These are phyloP conservation scores for Himalopsyche tibetana DNA, from an alignment of 2,888 invertebrate species.

Conservation along the genomic window DNA sequence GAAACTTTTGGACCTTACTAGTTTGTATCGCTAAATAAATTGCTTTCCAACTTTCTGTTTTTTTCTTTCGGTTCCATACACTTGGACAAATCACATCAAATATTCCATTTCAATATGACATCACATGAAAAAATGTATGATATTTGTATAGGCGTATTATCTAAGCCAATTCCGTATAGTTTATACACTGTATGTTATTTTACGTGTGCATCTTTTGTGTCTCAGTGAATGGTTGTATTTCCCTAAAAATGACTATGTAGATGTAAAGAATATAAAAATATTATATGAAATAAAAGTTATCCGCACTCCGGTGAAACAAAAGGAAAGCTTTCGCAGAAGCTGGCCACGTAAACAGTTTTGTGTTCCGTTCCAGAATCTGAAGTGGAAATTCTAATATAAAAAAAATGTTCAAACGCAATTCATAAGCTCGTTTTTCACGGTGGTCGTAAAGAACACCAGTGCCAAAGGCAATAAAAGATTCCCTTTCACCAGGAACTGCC, in stretches of 20 bases:
- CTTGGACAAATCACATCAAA: no score
- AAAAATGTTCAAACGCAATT: conserved; percentile 63
- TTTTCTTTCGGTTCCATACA: no score
- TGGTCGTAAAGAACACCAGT: conserved; percentile 64
- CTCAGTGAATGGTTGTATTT: conserved; percentile 3
- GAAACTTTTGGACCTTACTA: no score
- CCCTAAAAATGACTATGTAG: conserved; percentile 21
- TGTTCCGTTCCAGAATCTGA: conserved; percentile 56
- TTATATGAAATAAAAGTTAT: conserved; percentile 35
- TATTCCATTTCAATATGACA: no score
- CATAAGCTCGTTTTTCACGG: conserved; percentile 65
- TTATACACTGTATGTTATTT: neutral
- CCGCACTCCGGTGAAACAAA: conserved; percentile 38
- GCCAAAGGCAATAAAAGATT: conserved; percentile 64
- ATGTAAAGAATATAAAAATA: conserved; percentile 37
- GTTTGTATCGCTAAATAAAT: no score
- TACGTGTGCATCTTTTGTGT: neutral
- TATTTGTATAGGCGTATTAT: no score
- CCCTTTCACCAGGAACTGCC: conserved; percentile 49
- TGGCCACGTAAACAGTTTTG: conserved; percentile 54
- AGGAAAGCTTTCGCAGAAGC: conserved; percentile 50
- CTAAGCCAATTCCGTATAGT: no score
- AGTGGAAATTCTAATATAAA: conserved; percentile 61
- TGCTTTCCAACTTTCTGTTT: no score
- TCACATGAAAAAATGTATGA: no score